Conservation (phyloP, 2,113 vertebrate species). For the Chiloscyllium plagiosum region DNA sequence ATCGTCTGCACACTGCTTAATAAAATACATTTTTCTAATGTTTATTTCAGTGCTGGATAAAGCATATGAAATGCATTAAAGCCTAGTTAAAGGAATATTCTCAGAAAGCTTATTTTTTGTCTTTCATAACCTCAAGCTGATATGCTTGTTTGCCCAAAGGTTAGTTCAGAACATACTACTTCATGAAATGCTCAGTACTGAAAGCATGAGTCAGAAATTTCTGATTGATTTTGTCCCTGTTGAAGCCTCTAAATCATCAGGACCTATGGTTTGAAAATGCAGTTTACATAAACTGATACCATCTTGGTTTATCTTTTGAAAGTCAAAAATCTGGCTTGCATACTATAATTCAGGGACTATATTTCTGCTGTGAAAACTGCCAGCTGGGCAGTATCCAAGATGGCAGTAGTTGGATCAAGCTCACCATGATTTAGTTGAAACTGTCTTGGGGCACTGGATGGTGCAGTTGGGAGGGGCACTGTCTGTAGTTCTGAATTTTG, state of each 20-base stretch:
- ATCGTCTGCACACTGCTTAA: neutral
- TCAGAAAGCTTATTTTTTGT: neutral
- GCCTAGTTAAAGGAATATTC: neutral
- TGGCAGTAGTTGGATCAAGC: slow-evolving; percentile 9
- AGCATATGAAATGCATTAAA: neutral
- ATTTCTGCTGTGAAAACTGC: neutral
- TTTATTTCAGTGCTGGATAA: neutral
- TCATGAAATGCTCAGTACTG: neutral
- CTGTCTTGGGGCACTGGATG: neutral
- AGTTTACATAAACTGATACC: neutral
- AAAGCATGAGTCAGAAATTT: neutral
- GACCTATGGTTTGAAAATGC: neutral
- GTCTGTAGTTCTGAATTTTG: neutral
- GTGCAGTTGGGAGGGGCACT: neutral
- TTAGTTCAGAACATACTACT: neutral
- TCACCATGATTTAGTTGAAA: neutral
- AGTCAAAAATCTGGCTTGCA: slow-evolving; percentile 23
- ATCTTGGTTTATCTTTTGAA: neutral
- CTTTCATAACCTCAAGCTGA: neutral
- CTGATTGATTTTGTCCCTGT: slow-evolving; percentile 6
- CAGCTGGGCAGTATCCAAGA: neutral
- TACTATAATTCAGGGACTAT: neutral
- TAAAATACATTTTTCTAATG: slow-evolving; percentile 9
- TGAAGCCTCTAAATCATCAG: neutral
- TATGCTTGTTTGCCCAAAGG: neutral